Base-by-base conservation (phyloP, 2,113 vertebrate species). In the Daboia siamensis region DNA sequence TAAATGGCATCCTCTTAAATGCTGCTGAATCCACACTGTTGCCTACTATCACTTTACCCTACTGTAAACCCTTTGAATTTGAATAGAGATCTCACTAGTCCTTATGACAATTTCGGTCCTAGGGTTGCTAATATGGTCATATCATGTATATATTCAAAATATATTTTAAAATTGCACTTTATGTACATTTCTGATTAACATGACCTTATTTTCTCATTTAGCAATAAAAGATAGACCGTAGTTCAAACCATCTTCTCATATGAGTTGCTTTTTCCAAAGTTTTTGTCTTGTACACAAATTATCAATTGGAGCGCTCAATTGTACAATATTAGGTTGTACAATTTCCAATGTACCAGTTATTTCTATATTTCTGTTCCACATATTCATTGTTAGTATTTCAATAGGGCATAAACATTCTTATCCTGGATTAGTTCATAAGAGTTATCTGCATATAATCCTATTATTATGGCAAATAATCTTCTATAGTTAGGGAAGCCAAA, bases 401-500 rank as follows among this genome's bases (percentile, higher is more conserved):
- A 9, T 44, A 80, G 74, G 33, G 17, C 3, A 17, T 21, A 39
- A 21, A 21, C 33, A 80, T 21, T 39, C 74, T 48, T 46, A 20
- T 44, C 59, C 33, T 91, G 4, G 24, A 55, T 59, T 61, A 55
- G 10, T 86, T 87, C 48, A 33, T 52, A 24, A 33, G n/a, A 44
- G n/a, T 11, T 91, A 61, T 9, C 6, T 80, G 3, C 44, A 44
- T 80, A 21, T 80, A 80, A 52, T 48, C 29, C 24, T 54, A 3
- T 39, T 39, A 39, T 39, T 64, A 24, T 64, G n/a, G 7, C 12
- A 24, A 88, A 24, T 9, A 69, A n/a, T 39, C 3, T 26, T 56
- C 51, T 90, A 21, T 93, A 84, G 17, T 48, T 96, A 46, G 21
- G 88, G 33, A 61, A 93, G n/a, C 1, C 1, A 57, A 92, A 33